Percentiles rank a stretch among this genome's conserved stretches.
Conservation (phyloP, 2,113 vertebrate genomes). For the Perca flavescens region DNA sequence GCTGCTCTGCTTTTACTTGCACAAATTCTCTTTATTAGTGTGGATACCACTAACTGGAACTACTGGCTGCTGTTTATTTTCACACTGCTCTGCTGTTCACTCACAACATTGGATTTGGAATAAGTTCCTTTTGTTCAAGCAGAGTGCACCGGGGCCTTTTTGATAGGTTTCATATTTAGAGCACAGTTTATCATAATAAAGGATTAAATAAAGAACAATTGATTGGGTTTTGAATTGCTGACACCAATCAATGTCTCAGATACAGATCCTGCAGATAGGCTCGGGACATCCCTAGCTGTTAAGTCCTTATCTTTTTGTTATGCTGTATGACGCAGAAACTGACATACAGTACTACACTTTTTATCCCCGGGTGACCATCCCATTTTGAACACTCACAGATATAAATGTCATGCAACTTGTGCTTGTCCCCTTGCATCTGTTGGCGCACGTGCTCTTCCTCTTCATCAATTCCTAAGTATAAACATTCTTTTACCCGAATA, state of each 20-base stretch:
- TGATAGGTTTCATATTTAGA: not conserved
- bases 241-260: not conserved
- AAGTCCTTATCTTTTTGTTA: not conserved
- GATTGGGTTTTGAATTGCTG: not conserved
- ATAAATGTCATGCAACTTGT: slow-evolving; percentile 29
- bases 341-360: not conserved
- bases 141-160: not conserved
- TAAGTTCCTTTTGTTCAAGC: not conserved
- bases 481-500: slow-evolving; percentile 66
- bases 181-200: not conserved
- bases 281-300: slow-evolving; percentile 4
- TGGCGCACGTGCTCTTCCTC: slow-evolving; percentile 32
- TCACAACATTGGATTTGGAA: not conserved
- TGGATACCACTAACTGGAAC: not conserved
- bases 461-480: slow-evolving; percentile 55
- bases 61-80: not conserved
- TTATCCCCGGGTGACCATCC: not conserved
- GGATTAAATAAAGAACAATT: not conserved
- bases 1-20: not conserved
- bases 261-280: not conserved
- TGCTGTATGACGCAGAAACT: slow-evolving; percentile 10
- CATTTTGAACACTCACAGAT: slow-evolving; percentile 14
- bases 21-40: not conserved
- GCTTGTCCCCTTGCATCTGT: slow-evolving; percentile 49
- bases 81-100: not conserved